Conservation (phyloP, 2,797 vertebrate species). For the Coracias cyanogaster region DNA sequence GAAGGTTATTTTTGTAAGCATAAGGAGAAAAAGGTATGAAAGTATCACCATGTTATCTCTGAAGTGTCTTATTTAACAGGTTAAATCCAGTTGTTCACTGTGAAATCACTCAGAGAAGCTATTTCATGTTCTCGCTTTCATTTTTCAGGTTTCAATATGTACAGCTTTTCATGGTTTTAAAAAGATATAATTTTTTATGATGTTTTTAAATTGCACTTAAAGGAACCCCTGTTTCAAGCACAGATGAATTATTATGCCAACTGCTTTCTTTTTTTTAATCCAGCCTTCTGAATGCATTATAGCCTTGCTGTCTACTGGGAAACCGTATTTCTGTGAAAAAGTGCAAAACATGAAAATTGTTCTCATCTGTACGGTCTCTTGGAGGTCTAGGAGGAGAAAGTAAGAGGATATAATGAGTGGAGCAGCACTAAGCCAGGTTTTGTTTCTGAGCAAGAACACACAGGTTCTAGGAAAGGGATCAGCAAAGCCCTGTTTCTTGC, state of each 20-base stretch:
- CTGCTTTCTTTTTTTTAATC: neutral
- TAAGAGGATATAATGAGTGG: neutral
- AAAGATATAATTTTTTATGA: neutral
- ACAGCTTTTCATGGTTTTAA: neutral
- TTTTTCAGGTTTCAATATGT: neutral
- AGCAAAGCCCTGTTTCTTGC: neutral
- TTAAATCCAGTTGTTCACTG: neutral
- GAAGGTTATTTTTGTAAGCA: neutral
- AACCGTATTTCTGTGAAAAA: neutral
- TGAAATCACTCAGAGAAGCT: conserved; percentile 31
- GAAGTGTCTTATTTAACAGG: conserved; percentile 20
- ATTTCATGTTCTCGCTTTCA: neutral
- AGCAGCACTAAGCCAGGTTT: neutral
- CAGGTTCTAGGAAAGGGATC: neutral
- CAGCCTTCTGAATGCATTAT: neutral
- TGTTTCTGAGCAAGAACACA: neutral
- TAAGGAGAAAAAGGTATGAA: neutral
- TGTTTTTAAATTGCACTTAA: conserved; percentile 3
- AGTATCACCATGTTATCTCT: neutral
- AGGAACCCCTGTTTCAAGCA: neutral
- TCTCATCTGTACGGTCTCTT: neutral
- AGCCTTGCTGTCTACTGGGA: neutral
- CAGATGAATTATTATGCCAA: neutral
- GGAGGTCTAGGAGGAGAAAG: neutral
- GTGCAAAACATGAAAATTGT: neutral